Percentiles rank a stretch among this genome's conserved stretches.
Conservation (phyloP, 2,888 invertebrate species). For the Agriopis marginaria region DNA sequence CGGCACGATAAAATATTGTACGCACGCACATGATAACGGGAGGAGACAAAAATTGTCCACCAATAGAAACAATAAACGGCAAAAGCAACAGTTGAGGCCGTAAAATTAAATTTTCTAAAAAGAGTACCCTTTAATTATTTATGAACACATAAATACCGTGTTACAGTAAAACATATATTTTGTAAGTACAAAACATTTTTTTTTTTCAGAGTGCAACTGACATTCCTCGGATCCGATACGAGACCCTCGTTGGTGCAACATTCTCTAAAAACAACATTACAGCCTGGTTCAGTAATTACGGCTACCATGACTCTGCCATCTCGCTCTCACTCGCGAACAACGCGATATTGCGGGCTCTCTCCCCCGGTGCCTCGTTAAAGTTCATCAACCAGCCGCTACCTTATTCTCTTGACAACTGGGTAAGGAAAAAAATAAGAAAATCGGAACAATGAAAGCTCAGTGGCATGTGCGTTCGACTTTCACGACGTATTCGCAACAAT, state of each 20-base stretch:
- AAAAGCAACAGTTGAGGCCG: too few species aligned
- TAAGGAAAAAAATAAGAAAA: constrained; percentile 58
- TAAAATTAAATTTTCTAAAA: too few species aligned
- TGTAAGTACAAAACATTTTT: neutral
- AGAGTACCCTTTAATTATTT: too few species aligned
- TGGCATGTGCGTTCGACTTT: too few species aligned
- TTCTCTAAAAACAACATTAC: constrained; percentile 80
- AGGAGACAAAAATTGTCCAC: too few species aligned
- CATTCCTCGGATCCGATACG: constrained; percentile 76
- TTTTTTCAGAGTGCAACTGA: constrained; percentile 64
- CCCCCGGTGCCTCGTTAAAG: constrained; percentile 75
- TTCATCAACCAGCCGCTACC: constrained; percentile 91
- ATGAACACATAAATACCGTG: too few species aligned
- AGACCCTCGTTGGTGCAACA: constrained; percentile 87
- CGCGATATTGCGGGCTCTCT: constrained; percentile 83
- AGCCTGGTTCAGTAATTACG: constrained; percentile 93
- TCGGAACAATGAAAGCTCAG: too few species aligned
- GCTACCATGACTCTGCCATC: constrained; percentile 91
- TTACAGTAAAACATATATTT: too few species aligned
- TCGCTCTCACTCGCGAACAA: constrained; percentile 89
- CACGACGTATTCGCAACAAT: too few species aligned
- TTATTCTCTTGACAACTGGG: constrained; percentile 86
- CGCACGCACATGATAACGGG: too few species aligned
- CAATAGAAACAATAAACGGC: too few species aligned
- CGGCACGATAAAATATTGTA: too few species aligned